Evolutionary conservation across 2,113 vertebrate genomes (phyloP).

Genomic region (Lampris megalopsis): DNA sequence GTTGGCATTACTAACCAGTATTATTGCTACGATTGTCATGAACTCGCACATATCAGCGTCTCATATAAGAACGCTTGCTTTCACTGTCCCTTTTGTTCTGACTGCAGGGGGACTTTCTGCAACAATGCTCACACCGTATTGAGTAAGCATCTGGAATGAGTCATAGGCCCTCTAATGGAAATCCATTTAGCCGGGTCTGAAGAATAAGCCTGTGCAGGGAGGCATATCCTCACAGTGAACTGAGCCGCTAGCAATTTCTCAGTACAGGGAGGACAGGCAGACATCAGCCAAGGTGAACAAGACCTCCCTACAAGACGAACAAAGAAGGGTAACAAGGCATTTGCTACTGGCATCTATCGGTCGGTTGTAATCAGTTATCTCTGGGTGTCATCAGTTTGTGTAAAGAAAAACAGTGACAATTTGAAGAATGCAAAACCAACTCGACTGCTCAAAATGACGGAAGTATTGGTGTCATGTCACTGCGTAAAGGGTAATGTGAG

Average conservation of each 20-base stretch:
- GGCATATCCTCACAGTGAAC: conserved; percentile 64
- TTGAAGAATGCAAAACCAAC: too few relatives aligned
- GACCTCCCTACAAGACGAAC: conserved; percentile 5
- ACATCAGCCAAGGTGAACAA: conserved; percentile 54
- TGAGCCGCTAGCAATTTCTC: conserved; percentile 58
- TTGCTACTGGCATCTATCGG: not conserved
- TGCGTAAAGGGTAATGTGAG: too few relatives aligned
- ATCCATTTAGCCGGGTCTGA: conserved; percentile 73
- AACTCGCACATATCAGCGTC: conserved; percentile 5
- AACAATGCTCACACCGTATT: conserved; percentile 70
- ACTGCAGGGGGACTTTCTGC: conserved; percentile 68
- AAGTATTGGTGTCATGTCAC: too few relatives aligned
- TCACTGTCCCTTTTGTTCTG: conserved; percentile 55
- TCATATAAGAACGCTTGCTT: conserved; percentile 25
- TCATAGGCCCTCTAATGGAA: conserved; percentile 78
- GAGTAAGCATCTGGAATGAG: conserved; percentile 80
- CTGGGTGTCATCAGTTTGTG: too few relatives aligned
- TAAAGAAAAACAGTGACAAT: too few relatives aligned
- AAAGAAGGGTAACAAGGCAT: conserved; percentile 19
- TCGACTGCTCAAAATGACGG: too few relatives aligned
- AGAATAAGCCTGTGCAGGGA: conserved; percentile 67
- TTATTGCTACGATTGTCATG: not conserved
- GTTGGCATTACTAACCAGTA: not conserved
- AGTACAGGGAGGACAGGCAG: conserved; percentile 50
- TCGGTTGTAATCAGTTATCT: too few relatives aligned